Percentiles rank a stretch among this genome's conserved stretches.
phyloP scores from a whole-genome alignment of 2,113 vertebrate genomes.

The Hassar affinis region DNA sequence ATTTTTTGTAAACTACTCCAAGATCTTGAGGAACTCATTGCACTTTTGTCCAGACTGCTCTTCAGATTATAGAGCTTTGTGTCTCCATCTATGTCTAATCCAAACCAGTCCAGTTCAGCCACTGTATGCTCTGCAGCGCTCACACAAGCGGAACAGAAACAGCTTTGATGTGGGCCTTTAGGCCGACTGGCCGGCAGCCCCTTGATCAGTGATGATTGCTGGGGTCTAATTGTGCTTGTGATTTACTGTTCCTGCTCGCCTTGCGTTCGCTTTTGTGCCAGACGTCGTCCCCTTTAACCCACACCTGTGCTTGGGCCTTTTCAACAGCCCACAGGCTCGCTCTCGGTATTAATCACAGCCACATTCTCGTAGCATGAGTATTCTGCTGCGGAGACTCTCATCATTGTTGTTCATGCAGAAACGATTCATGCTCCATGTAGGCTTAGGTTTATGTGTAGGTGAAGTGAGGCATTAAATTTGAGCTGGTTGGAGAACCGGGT shows the following conservation, averaged over 20 bases:
- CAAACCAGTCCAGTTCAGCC: neutral
- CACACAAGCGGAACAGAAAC: neutral
- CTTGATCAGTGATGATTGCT: slow-evolving; percentile 28
- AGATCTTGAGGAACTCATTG: neutral
- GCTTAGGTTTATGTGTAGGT: slow-evolving; percentile 24
- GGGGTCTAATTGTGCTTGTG: slow-evolving; percentile 25
- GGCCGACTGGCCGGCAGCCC: neutral
- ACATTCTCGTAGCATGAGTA: slow-evolving; percentile 22
- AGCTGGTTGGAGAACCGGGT: neutral
- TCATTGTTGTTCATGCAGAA: slow-evolving; percentile 18
- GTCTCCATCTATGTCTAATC: slow-evolving; percentile 15
- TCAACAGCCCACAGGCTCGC: slow-evolving; percentile 19
- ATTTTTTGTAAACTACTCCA: neutral
- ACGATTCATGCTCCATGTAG: neutral
- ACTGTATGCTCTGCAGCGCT: slow-evolving; percentile 11
- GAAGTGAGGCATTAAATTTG: slow-evolving; percentile 28
- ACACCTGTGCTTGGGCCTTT: slow-evolving; percentile 37
- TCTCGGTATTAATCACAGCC: slow-evolving; percentile 29
- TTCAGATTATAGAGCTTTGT: slow-evolving; percentile 13
- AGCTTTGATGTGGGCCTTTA: slow-evolving; percentile 19
- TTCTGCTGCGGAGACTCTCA: neutral
- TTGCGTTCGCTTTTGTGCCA: neutral
- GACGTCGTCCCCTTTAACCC: slow-evolving; percentile 14
- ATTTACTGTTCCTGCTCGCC: slow-evolving; percentile 19
- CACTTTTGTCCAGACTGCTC: neutral